A percentile compares a stretch with the other conserved stretches of the same genome.
These are phyloP conservation scores for Oscheius sp. DNA, from an alignment of 2,888 invertebrate species.

Conservation along the genomic window DNA sequence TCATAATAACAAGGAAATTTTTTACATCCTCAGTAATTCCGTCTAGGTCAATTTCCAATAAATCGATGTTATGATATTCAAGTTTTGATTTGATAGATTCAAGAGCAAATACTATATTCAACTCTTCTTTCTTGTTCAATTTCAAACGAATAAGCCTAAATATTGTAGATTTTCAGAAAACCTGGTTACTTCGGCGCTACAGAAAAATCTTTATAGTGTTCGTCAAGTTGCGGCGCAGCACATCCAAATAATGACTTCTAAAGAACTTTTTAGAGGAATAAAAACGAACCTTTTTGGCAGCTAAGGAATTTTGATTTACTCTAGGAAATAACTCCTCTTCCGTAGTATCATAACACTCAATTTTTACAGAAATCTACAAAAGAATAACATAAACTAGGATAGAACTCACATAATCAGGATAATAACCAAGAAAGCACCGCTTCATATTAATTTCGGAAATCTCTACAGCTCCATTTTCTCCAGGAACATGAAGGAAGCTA, in stretches of 20 bases:
- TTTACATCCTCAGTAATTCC: no score
- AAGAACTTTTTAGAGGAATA: background rate
- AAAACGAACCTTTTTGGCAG: background rate
- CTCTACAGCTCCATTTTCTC: background rate
- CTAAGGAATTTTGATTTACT: background rate
- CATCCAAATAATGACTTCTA: background rate
- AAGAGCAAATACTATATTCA: no score
- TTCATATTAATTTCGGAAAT: background rate
- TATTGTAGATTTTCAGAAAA: background rate
- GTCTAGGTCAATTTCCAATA: no score
- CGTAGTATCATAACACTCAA: background rate
- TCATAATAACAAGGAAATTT: no score
- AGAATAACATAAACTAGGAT: background rate
- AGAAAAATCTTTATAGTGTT: background rate
- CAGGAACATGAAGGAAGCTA: background rate
- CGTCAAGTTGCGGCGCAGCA: background rate
- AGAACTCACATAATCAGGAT: background rate
- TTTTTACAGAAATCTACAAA: background rate
- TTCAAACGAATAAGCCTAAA: background rate
- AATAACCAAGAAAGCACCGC: background rate
- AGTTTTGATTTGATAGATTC: no score
- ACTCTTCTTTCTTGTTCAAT: no score
- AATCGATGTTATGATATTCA: no score
- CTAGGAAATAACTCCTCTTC: background rate
- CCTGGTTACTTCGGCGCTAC: background rate